These are phyloP conservation scores for Enteromius thamalakanensis DNA, from an alignment of 2,797 vertebrate genomes.

Conservation along the genomic window DNA sequence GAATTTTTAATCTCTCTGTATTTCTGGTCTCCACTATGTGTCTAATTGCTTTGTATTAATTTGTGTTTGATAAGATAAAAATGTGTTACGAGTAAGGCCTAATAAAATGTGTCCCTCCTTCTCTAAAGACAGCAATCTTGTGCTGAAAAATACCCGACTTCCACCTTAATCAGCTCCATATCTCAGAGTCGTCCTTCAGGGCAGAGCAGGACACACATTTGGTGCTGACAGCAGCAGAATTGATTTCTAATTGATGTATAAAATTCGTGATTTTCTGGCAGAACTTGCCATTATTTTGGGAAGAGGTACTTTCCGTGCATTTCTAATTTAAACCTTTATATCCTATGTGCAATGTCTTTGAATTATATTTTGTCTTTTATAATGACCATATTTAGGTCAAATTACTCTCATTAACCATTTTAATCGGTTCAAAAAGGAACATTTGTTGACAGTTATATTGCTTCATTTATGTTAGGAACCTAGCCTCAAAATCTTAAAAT, in stretches of 20 bases:
- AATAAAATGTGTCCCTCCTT: neutral
- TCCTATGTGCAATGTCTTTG: neutral
- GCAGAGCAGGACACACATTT: constrained; percentile 17
- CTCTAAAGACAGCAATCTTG: neutral
- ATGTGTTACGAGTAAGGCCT: constrained; percentile 1
- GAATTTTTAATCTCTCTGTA: constrained; percentile 3
- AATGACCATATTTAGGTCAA: neutral
- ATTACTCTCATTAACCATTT: constrained; percentile 16
- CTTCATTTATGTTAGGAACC: neutral
- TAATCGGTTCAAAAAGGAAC: neutral
- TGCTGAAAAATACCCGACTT: constrained; percentile 21
- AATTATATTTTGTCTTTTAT: neutral
- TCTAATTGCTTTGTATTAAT: constrained; percentile 9
- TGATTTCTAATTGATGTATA: constrained; percentile 44
- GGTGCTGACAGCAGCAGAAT: constrained; percentile 33
- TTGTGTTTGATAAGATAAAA: constrained; percentile 12
- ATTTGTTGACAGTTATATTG: neutral
- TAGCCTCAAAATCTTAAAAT: neutral
- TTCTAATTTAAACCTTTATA: neutral
- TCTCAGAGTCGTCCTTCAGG: constrained; percentile 19
- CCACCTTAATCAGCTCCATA: constrained; percentile 24
- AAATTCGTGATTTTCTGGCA: constrained; percentile 27
- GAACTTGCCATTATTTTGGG: constrained; percentile 40
- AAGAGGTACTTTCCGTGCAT: neutral
- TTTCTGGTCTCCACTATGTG: neutral